phyloP scores from a whole-genome alignment of 1,140 invertebrate genomes.

The Ctenoplectra terminalis region DNA sequence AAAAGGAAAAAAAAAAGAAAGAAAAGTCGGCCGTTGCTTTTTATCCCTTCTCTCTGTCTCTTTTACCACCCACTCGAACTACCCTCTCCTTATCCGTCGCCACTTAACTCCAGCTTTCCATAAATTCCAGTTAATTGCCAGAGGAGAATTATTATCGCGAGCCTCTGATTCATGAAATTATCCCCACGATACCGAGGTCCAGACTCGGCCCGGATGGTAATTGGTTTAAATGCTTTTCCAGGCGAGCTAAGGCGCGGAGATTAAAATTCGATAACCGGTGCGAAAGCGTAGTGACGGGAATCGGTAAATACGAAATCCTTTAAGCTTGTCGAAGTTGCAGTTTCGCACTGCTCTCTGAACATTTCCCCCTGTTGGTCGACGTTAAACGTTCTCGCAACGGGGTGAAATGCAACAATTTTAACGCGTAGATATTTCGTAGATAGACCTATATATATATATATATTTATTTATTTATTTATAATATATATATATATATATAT shows the following conservation, averaged over 20 bases:
- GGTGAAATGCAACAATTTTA: background rate
- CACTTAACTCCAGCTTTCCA: slow-evolving; percentile 52
- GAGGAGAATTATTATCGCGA: slow-evolving; percentile 61
- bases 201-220: slow-evolving; percentile 56
- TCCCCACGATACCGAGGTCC: slow-evolving; percentile 51
- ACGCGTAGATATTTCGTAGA: slow-evolving; percentile 16
- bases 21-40: slow-evolving; percentile 40
- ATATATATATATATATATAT: background rate
- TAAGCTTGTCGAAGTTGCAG: slow-evolving; percentile 58
- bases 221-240: slow-evolving; percentile 76
- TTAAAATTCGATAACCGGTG: slow-evolving; percentile 75
- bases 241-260: slow-evolving; percentile 73
- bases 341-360: slow-evolving; percentile 1
- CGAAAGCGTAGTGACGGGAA: slow-evolving; percentile 58
- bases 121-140: slow-evolving; percentile 61
- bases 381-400: background rate
- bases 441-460: background rate
- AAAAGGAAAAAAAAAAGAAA: background rate
- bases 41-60: background rate
- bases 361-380: background rate
- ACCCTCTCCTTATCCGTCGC: background rate
- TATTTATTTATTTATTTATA: background rate
- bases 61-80: background rate
- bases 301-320: slow-evolving; percentile 72
- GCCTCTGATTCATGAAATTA: slow-evolving; percentile 63